Conservation (phyloP, 2,888 invertebrate genomes). For the Heliconius ethilla region DNA sequence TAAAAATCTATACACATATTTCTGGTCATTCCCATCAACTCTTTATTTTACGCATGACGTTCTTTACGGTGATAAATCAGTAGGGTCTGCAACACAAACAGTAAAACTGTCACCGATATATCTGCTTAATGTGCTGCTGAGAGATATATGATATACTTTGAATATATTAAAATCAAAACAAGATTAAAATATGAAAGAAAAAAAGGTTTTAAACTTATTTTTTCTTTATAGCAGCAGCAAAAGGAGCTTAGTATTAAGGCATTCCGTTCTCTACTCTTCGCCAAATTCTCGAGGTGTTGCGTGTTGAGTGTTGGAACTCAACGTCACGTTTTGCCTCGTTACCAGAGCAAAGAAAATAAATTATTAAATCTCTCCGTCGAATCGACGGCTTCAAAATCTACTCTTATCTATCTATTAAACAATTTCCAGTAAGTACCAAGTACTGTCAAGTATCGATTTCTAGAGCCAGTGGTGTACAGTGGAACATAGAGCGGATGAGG, state of each 20-base stretch:
- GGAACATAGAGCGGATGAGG: neutral
- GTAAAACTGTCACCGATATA: slow-evolving; percentile 66
- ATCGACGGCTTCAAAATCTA: too few relatives aligned
- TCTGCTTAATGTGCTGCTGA: slow-evolving; percentile 56
- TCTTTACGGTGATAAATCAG: slow-evolving; percentile 58
- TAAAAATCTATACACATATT: slow-evolving; percentile 15
- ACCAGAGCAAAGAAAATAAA: neutral
- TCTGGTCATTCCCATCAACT: slow-evolving; percentile 41
- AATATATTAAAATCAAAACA: slow-evolving; percentile 39
- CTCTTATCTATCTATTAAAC: neutral
- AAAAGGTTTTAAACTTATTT: neutral
- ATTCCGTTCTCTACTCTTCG: neutral
- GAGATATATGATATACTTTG: slow-evolving; percentile 51
- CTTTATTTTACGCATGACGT: slow-evolving; percentile 51
- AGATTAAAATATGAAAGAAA: slow-evolving; percentile 7
- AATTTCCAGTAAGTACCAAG: neutral
- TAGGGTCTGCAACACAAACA: slow-evolving; percentile 54
- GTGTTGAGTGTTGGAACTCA: neutral
- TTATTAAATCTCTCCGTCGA: too few relatives aligned
- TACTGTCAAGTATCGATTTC: neutral
- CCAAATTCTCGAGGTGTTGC: neutral
- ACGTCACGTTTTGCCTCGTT: neutral
- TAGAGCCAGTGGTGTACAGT: neutral
- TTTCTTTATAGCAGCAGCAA: neutral
- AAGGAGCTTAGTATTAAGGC: neutral